Conservation (phyloP, 2,888 invertebrate genomes). For the Oscheius myriophilus region DNA sequence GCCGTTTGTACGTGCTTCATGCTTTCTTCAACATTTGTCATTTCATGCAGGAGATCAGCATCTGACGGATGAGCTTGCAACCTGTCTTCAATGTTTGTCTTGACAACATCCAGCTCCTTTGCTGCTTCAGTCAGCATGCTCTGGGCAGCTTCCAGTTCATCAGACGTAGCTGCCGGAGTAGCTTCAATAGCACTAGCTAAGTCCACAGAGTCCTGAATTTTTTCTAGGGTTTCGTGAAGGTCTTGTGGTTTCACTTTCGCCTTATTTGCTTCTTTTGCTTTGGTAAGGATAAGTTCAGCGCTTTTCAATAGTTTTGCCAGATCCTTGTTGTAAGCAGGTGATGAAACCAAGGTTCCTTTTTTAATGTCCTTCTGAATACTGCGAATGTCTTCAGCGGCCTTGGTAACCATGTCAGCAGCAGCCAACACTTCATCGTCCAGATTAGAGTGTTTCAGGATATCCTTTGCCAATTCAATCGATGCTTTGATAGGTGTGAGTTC, state of each 20-base stretch:
- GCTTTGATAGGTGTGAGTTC: conserved; percentile 14
- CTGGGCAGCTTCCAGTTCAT: conserved; percentile 36
- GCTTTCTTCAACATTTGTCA: conserved; percentile 38
- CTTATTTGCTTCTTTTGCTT: neutral
- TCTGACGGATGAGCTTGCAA: conserved; percentile 39
- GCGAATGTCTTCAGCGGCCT: conserved; percentile 12
- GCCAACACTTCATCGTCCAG: conserved; percentile 31
- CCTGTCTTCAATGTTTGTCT: conserved; percentile 33
- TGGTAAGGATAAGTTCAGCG: conserved; percentile 7
- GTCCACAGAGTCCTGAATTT: conserved; percentile 13
- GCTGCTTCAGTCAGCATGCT: conserved; percentile 30
- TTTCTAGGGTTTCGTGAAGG: neutral
- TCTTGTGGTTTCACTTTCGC: neutral
- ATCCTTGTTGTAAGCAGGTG: conserved; percentile 11
- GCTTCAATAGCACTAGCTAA: conserved; percentile 21
- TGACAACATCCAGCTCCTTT: conserved; percentile 34
- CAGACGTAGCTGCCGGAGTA: neutral
- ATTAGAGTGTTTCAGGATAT: conserved; percentile 30
- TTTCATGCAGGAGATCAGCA: conserved; percentile 34
- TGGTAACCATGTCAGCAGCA: conserved; percentile 25
- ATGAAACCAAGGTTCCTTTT: conserved; percentile 14
- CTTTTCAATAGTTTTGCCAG: neutral
- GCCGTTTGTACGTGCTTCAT: conserved; percentile 23
- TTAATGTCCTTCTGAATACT: conserved; percentile 16
- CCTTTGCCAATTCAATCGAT: conserved; percentile 29